These are phyloP conservation scores for Rhabditoides inermis DNA, from an alignment of 2,888 invertebrate species.

Conservation along the genomic window DNA sequence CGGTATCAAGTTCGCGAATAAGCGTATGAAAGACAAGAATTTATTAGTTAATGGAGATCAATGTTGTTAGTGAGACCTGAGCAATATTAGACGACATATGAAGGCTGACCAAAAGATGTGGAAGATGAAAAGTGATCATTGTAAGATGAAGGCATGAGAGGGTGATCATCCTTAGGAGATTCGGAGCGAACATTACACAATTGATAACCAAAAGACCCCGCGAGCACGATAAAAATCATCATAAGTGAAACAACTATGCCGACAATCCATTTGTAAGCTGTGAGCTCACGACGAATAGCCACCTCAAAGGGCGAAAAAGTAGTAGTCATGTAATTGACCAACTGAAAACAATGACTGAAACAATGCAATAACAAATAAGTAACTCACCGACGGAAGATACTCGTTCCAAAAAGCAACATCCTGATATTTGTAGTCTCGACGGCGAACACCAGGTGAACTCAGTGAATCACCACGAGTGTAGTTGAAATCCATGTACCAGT, in stretches of 20 bases:
- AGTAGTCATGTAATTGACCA: slow-evolving; percentile 52
- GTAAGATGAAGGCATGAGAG: no score
- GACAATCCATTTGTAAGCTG: slow-evolving; percentile 30
- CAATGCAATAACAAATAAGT: not conserved
- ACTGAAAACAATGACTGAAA: slow-evolving; percentile 8
- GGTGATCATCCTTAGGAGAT: no score
- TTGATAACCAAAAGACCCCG: slow-evolving; percentile 34
- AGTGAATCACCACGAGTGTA: slow-evolving; percentile 31
- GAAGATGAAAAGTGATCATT: no score
- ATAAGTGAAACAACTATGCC: slow-evolving; percentile 33
- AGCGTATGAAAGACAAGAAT: no score
- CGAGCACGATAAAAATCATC: slow-evolving; percentile 30
- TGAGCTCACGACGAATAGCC: slow-evolving; percentile 32
- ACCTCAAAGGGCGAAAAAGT: slow-evolving; percentile 49
- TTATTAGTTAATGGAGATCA: no score
- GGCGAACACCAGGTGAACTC: slow-evolving; percentile 27
- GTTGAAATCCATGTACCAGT: slow-evolving; percentile 51
- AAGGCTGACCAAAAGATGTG: no score
- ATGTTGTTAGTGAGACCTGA: no score
- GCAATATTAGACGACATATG: no score
- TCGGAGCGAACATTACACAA: no score
- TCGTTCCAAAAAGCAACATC: slow-evolving; percentile 50
- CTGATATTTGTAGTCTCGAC: slow-evolving; percentile 35
- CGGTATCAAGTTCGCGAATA: no score
- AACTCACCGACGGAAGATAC: slow-evolving; percentile 36